Evolutionary conservation across 2,797 vertebrate species (phyloP).

Genomic region (Graptemys geographica): DNA sequence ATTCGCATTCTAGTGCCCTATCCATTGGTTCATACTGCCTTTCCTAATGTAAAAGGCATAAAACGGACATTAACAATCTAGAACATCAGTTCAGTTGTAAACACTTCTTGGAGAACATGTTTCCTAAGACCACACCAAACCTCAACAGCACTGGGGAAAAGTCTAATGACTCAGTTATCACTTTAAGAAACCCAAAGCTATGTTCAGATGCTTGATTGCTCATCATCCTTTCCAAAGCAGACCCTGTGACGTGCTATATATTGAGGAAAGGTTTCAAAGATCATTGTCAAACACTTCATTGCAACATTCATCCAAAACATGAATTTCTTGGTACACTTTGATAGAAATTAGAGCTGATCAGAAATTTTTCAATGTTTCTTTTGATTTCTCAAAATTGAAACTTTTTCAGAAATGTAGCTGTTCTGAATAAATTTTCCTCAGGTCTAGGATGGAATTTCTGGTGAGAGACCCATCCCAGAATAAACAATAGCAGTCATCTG

Average conservation of each 20-base stretch:
- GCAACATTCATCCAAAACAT: neutral
- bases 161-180: neutral
- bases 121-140: neutral
- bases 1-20: accelerated
- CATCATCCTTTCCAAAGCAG: accelerated
- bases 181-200: neutral
- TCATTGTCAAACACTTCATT: neutral
- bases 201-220: accelerated
- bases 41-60: neutral
- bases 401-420: no score
- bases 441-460: no score
- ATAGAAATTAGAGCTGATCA: no score
- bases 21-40: accelerated
- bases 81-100: accelerated
- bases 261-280: neutral
- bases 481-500: no score
- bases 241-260: neutral
- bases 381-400: no score
- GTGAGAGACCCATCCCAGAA: no score
- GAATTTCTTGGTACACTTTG: neutral
- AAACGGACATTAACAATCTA: no score
- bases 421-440: no score
- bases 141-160: accelerated
- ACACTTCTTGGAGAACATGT: accelerated
- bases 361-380: no score